Base-by-base conservation (phyloP, 2,797 vertebrate genomes). In the Diceros bicornis region DNA sequence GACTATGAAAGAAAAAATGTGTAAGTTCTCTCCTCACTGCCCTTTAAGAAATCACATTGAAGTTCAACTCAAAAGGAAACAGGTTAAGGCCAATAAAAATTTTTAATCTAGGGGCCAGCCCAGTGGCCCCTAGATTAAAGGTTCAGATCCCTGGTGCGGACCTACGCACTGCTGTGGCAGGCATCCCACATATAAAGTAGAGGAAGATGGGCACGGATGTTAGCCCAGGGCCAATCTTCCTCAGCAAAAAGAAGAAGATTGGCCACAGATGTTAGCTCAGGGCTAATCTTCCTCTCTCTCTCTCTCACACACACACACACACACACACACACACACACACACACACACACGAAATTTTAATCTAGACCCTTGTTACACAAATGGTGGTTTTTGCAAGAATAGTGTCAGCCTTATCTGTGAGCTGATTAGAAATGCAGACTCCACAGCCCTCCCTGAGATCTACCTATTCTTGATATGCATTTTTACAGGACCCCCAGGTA, bases 1-100 rank as follows among this genome's bases (percentile, higher is more conserved):
- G 85, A 69, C 25, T 55, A 25, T 52, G 34, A 92, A 52, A 89
- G 61, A 29, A 86, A 93, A 79, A 44, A 2, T 71, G 9, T 64
- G 0, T 69, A 74, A 72, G 16, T 72, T 86, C 68, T 90, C 2
- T 78, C 23, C 47, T 57, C 7, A 55, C 18, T 79, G 62, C 3
- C 32, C 27, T 92, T 92, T 66, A 72, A 79, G 61, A 95, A 89
- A 91, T 83, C 44, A 86, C 92, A 87, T 16, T 55, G 14, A 64
- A 71, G 52, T 84, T 93, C 32, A 81, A 32, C 21, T 84, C 23
- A 81, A 32, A 59, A 88, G 14, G 50, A 93, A 94, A 86, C 6
- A 41, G 18, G 1, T 25, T 72, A 83, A 92, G 55, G 29, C 11
- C 64, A 92, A 78, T 64, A 64, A 71, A 88, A 59, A 37, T n/a